phyloP scores from a whole-genome alignment of 2,113 vertebrate genomes.

The Toxotes jaculatrix region DNA sequence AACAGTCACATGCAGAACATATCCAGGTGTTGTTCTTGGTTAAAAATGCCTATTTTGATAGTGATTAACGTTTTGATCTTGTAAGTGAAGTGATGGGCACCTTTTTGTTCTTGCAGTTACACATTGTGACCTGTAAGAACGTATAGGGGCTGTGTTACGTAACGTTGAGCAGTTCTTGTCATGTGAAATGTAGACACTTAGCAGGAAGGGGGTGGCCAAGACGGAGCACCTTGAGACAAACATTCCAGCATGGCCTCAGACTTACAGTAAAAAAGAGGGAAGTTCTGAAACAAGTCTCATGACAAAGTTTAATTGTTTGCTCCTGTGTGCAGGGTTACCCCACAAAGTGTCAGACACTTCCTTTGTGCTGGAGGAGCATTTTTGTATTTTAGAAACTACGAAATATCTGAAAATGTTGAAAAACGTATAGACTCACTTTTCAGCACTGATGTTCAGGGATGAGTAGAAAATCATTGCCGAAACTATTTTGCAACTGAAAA shows the following conservation, averaged over 20 bases:
- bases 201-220: background rate
- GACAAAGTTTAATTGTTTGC: background rate
- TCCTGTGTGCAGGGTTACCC: background rate
- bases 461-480: background rate
- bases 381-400: background rate
- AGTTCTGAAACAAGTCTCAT: conserved; percentile 34
- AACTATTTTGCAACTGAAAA: too few species aligned
- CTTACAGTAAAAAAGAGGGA: background rate
- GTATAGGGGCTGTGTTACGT: background rate
- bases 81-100: background rate
- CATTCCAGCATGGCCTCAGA: conserved; percentile 11
- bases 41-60: too few species aligned
- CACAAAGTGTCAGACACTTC: too few species aligned
- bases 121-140: background rate
- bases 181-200: conserved; percentile 3
- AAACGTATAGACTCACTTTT: background rate
- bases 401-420: background rate
- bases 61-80: background rate
- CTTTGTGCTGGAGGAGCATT: background rate
- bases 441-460: background rate
- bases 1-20: background rate
- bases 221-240: background rate
- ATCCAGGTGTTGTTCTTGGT: background rate
- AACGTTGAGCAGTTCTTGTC: background rate
- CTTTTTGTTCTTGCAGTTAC: background rate